phyloP scores from a whole-genome alignment of 2,888 invertebrate species.

The Melipona beecheii region DNA sequence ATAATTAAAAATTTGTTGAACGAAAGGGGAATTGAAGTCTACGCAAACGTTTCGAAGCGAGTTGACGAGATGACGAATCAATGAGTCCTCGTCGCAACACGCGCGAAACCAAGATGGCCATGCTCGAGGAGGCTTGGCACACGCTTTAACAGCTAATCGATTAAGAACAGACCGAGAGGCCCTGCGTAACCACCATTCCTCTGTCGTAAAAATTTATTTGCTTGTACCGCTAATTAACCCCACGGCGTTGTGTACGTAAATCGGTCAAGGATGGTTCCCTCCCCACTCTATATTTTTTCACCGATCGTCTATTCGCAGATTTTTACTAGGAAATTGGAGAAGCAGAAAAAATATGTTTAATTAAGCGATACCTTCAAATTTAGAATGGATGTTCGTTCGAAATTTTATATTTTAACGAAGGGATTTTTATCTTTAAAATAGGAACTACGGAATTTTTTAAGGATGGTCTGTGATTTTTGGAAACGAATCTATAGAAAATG shows the following conservation, averaged over 20 bases:
- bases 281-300: not conserved
- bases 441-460: not conserved
- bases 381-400: too few relatives aligned
- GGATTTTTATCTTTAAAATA: not conserved
- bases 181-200: slow-evolving; percentile 53
- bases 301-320: not conserved
- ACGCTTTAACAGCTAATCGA: slow-evolving; percentile 49
- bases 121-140: slow-evolving; percentile 40
- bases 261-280: slow-evolving; percentile 49
- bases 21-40: not conserved
- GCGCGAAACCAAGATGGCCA: slow-evolving; percentile 28
- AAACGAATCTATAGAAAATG: too few relatives aligned
- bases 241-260: slow-evolving; percentile 10
- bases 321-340: not conserved
- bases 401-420: too few relatives aligned
- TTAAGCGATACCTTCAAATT: not conserved
- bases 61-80: slow-evolving; percentile 37
- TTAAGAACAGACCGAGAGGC: slow-evolving; percentile 37
- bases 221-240: slow-evolving; percentile 49
- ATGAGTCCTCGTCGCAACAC: slow-evolving; percentile 21
- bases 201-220: slow-evolving; percentile 58
- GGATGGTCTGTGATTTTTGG: too few relatives aligned
- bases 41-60: slow-evolving; percentile 18
- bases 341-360: not conserved
- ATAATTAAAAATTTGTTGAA: not conserved